Evolutionary conservation across 53 echinoderm and acorn worm species (phyloP).

Genomic region (Actinopyga echinites): DNA sequence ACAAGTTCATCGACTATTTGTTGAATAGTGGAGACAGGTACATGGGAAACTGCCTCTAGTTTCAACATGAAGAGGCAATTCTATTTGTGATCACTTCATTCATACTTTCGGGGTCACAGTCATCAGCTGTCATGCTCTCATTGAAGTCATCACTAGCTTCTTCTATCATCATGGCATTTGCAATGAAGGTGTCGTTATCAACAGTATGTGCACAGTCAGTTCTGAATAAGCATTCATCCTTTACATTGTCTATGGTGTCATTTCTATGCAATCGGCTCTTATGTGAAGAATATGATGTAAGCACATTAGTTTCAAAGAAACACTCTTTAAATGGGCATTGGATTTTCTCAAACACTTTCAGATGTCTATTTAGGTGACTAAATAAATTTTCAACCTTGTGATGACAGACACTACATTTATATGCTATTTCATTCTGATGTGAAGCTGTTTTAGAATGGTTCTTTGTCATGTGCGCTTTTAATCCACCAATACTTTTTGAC

Average conservation of each 20-base stretch:
- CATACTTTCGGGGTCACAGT: neutral
- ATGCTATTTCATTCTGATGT: too few relatives aligned
- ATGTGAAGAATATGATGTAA: slow-evolving; percentile 10
- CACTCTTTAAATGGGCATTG: too few relatives aligned
- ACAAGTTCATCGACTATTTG: too few relatives aligned
- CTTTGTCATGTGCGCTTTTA: too few relatives aligned
- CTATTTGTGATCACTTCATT: neutral
- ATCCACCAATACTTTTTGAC: too few relatives aligned
- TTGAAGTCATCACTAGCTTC: neutral
- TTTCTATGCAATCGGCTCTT: neutral
- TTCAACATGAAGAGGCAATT: slow-evolving; percentile 6
- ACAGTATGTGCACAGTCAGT: neutral
- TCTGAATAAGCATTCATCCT: slow-evolving; percentile 2
- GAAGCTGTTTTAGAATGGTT: too few relatives aligned
- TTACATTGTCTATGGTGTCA: neutral
- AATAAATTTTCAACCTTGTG: too few relatives aligned
- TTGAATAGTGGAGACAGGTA: too few relatives aligned
- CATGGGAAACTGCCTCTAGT: neutral
- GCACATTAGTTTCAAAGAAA: too few relatives aligned
- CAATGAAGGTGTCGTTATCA: neutral
- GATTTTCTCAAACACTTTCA: too few relatives aligned
- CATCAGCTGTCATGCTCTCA: slow-evolving; percentile 5
- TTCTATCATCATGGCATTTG: neutral
- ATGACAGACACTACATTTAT: too few relatives aligned
- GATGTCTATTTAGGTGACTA: too few relatives aligned